Evolutionary conservation across 1,140 invertebrate genomes (phyloP).

Genomic region (Drosophila jambulina): DNA sequence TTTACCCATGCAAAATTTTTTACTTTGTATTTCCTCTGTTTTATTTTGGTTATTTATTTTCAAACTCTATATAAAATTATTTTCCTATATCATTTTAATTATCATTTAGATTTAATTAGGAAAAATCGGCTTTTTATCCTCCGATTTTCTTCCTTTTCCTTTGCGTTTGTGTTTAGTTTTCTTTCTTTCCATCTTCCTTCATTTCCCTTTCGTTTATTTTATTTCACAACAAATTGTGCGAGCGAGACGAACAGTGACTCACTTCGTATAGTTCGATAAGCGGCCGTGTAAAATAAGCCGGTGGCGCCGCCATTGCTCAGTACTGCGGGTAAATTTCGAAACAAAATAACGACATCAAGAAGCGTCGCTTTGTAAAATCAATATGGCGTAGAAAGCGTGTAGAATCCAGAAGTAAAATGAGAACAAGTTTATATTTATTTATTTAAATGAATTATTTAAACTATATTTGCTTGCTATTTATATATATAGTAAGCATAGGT

Average conservation of each 20-base stretch:
- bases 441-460: not conserved
- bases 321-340: constrained; percentile 4
- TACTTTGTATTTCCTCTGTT: not conserved
- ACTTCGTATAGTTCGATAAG: not conserved
- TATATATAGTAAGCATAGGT: not conserved
- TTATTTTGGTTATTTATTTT: too few relatives aligned
- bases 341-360: not conserved
- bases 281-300: constrained; percentile 8
- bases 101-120: not conserved
- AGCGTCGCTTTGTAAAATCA: constrained; percentile 4
- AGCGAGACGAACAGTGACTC: constrained; percentile 4
- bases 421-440: not conserved
- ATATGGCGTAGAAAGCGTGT: constrained; percentile 13
- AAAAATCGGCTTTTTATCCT: not conserved
- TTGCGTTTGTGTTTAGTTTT: constrained; percentile 2
- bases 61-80: not conserved
- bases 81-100: not conserved
- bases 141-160: not conserved
- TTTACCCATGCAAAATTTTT: not conserved
- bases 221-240: constrained; percentile 33
- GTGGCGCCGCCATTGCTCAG: constrained; percentile 4
- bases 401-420: not conserved
- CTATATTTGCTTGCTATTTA: not conserved
- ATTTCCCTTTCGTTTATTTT: constrained; percentile 14
- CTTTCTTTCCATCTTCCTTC: not conserved